phyloP scores from a whole-genome alignment of 2,888 invertebrate genomes.

The Apotomis turbidana region DNA sequence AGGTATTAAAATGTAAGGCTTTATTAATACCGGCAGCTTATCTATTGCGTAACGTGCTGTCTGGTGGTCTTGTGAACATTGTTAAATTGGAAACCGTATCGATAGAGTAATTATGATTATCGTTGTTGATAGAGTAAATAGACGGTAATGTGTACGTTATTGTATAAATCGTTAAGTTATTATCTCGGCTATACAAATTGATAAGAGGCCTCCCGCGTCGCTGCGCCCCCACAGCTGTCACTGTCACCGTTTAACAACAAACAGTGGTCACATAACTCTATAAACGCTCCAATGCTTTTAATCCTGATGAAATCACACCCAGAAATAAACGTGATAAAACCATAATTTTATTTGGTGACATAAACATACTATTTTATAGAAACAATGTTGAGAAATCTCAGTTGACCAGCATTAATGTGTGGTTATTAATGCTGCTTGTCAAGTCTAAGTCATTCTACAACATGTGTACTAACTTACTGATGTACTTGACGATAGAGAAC shows the following conservation, averaged over 20 bases:
- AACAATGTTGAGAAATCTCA: constrained; percentile 43
- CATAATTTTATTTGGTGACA: background rate
- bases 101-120: constrained; percentile 10
- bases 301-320: background rate
- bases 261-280: constrained; percentile 19
- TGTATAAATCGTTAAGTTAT: constrained; percentile 46
- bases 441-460: constrained; percentile 49
- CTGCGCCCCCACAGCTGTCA: constrained; percentile 23
- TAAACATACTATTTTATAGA: constrained; percentile 19
- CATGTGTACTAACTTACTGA: constrained; percentile 66
- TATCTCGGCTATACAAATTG: constrained; percentile 60
- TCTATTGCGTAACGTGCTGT: constrained; percentile 2
- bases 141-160: constrained; percentile 31
- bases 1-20: constrained; percentile 4
- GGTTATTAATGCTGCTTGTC: constrained; percentile 56
- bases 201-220: constrained; percentile 53
- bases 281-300: constrained; percentile 9
- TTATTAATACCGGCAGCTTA: constrained; percentile 10
- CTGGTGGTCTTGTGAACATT: constrained; percentile 17
- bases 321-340: constrained; percentile 15
- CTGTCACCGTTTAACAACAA: constrained; percentile 14
- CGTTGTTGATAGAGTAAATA: constrained; percentile 10
- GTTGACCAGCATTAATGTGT: constrained; percentile 53
- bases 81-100: background rate
- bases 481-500: constrained; percentile 61